A percentile compares a stretch with the other conserved stretches of the same genome.
These are phyloP conservation scores for Dromius quadrimaculatus DNA, from an alignment of 2,888 invertebrate species.

Conservation along the genomic window DNA sequence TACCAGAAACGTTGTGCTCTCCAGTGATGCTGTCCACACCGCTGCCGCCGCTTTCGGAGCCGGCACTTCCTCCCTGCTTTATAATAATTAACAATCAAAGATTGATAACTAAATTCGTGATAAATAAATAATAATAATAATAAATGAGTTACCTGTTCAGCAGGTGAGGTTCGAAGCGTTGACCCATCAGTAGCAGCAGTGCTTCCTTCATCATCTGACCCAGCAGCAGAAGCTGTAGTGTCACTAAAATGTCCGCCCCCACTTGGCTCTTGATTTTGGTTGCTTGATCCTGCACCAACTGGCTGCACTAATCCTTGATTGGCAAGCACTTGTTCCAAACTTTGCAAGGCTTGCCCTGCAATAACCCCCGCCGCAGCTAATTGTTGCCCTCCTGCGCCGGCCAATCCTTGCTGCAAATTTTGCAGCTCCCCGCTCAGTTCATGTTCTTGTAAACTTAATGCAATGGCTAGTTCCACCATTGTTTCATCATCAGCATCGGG, in stretches of 20 bases:
- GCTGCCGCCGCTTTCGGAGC: slow-evolving; percentile 92
- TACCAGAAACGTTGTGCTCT: slow-evolving; percentile 86
- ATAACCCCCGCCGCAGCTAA: slow-evolving; percentile 60
- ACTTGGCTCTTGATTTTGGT: slow-evolving; percentile 64
- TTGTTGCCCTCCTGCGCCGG: slow-evolving; percentile 56
- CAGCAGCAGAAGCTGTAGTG: slow-evolving; percentile 86
- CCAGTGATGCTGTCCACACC: slow-evolving; percentile 93
- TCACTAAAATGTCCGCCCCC: slow-evolving; percentile 78
- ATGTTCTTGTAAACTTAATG: slow-evolving; percentile 90
- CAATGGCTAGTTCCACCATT: slow-evolving; percentile 96
- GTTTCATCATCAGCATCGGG: slow-evolving; percentile 97
- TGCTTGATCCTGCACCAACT: slow-evolving; percentile 56
- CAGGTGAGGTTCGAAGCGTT: slow-evolving; percentile 87
- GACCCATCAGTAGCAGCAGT: slow-evolving; percentile 96
- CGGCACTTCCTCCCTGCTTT: slow-evolving; percentile 68
- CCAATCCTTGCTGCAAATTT: slow-evolving; percentile 67
- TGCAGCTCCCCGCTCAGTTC: slow-evolving; percentile 71
- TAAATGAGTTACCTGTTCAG: slow-evolving; percentile 78
- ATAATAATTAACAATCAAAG: too few species aligned
- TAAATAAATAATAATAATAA: slow-evolving; percentile 16
- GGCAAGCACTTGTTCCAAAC: slow-evolving; percentile 63
- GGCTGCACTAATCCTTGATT: slow-evolving; percentile 50
- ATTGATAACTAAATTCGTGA: background rate
- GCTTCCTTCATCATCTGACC: slow-evolving; percentile 95
- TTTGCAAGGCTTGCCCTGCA: slow-evolving; percentile 64